A percentile compares a stretch with the other conserved stretches of the same genome.
These are phyloP conservation scores for Watsonalla binaria DNA, from an alignment of 2,888 invertebrate genomes.

Conservation along the genomic window DNA sequence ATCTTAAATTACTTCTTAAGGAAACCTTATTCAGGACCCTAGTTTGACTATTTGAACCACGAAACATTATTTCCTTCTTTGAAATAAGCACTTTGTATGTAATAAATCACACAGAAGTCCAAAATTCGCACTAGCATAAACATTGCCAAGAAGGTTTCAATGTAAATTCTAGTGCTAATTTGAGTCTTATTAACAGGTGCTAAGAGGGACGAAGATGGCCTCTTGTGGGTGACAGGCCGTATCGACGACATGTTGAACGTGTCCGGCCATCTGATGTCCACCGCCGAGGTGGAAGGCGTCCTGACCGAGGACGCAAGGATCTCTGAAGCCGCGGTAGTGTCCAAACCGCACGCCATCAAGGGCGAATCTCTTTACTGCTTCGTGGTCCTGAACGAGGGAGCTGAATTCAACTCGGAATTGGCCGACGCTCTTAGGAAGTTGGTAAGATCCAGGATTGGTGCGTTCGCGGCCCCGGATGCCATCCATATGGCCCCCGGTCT, in stretches of 20 bases:
- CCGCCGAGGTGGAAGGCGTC: constrained; percentile 94
- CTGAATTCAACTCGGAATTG: constrained; percentile 83
- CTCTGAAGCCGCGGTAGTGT: constrained; percentile 97
- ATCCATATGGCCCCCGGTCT: constrained; percentile 96
- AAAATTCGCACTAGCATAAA: too few species aligned
- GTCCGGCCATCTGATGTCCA: constrained; percentile 98
- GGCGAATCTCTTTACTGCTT: constrained; percentile 99
- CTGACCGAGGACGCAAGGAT: constrained; percentile 88
- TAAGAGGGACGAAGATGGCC: constrained; percentile 94
- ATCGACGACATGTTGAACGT: constrained; percentile 99
- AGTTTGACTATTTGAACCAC: too few species aligned
- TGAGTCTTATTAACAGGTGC: constrained; percentile 81
- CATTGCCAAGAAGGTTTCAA: too few species aligned
- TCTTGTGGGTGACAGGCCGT: constrained; percentile 97
- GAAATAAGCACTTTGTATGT: too few species aligned
- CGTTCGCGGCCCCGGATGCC: constrained; percentile 96
- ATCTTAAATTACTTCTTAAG: too few species aligned
- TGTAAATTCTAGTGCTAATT: too few species aligned
- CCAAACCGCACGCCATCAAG: constrained; percentile 95
- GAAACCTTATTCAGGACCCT: too few species aligned
- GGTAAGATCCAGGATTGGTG: constrained; percentile 95
- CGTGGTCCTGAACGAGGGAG: constrained; percentile 91
- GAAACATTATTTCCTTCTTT: too few species aligned
- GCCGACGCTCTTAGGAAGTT: constrained; percentile 84
- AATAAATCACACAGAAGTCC: too few species aligned